phyloP scores from a whole-genome alignment of 2,888 invertebrate species.

The Cyaniris semiargus region DNA sequence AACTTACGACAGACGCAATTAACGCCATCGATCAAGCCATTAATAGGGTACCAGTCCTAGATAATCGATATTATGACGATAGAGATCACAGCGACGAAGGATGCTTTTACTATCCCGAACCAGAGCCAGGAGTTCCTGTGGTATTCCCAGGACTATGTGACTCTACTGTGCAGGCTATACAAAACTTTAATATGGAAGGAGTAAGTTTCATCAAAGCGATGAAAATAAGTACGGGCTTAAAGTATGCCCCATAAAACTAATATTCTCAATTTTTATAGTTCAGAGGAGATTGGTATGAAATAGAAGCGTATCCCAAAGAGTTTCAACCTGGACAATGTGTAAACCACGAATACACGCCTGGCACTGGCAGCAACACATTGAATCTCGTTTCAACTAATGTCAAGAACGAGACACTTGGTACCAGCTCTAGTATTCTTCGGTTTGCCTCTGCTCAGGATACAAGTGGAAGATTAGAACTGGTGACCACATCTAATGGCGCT shows the following conservation, averaged over 20 bases:
- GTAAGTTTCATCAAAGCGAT: slow-evolving; percentile 44
- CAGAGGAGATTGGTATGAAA: slow-evolving; percentile 47
- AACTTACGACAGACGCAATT: slow-evolving; percentile 41
- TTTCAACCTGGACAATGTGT: slow-evolving; percentile 59
- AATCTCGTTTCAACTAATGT: slow-evolving; percentile 53
- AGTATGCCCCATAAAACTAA: not conserved
- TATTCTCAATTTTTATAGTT: slow-evolving; percentile 42
- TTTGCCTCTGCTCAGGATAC: slow-evolving; percentile 42
- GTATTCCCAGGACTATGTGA: slow-evolving; percentile 63
- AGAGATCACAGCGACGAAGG: slow-evolving; percentile 54
- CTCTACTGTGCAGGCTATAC: slow-evolving; percentile 48
- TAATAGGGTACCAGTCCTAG: slow-evolving; percentile 49
- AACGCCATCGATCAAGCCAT: slow-evolving; percentile 42
- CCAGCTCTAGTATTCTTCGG: slow-evolving; percentile 47
- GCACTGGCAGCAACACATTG: slow-evolving; percentile 46
- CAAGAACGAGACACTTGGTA: slow-evolving; percentile 49
- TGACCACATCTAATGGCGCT: slow-evolving; percentile 46
- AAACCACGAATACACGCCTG: slow-evolving; percentile 49
- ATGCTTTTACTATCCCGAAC: slow-evolving; percentile 63
- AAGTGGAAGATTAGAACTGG: slow-evolving; percentile 55
- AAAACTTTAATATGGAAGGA: slow-evolving; percentile 49
- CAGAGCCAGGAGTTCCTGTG: slow-evolving; percentile 51
- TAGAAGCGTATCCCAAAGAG: slow-evolving; percentile 49
- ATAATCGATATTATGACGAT: slow-evolving; percentile 51
- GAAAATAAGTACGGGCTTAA: not conserved